Base-by-base conservation (phyloP, 2,797 vertebrate genomes). In the Acrossocheilus wenchowensis region DNA sequence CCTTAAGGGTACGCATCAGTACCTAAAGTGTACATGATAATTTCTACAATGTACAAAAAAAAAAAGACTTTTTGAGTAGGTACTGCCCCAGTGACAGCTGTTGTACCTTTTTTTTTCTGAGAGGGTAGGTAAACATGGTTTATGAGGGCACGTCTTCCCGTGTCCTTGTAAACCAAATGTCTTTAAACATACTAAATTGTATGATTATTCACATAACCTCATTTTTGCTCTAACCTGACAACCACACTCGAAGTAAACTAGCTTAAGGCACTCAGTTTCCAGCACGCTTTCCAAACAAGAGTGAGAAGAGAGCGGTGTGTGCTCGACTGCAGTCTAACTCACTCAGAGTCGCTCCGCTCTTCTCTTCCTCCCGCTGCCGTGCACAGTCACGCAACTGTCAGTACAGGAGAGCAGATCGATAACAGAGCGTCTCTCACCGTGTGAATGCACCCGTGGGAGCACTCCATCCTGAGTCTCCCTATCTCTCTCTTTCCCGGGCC, bases 381-480 rank as follows among this genome's bases (percentile, higher is more conserved):
- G 57, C 69, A 88, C 90, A 92, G 90, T 91, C 92, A 92, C 88
- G 80, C 88, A 87, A 88, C 85, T 78, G 83, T 54, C 86, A 93
- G 90, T 82, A 93, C 90, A 92, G 78, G 87, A 87, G 90, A 83
- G 85, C 90, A 89, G 91, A 95, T 95, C 90, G 87, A 95, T 94
- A 83, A 84, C 75, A 10, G 87, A 92, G 86, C 87, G 90, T 83
- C 92, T 92, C 93, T 88, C 87, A 89, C 92, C 43, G 75, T 77
- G 92, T 91, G 92, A 91, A 86, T 91, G 92, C 89, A 82, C 81
- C 86, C 81, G n/a, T 0, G 89, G 89, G 89, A 75, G 48, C 84
- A 78, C 62, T 88, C 81, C 12, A 66, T 75, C 57, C 71, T 14
- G 34, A 85, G 19, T 69, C 30, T 71, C 26, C 78, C 75, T 69